These are phyloP conservation scores for Batillaria attramentaria DNA, from an alignment of 1,140 invertebrate genomes.

Conservation along the genomic window DNA sequence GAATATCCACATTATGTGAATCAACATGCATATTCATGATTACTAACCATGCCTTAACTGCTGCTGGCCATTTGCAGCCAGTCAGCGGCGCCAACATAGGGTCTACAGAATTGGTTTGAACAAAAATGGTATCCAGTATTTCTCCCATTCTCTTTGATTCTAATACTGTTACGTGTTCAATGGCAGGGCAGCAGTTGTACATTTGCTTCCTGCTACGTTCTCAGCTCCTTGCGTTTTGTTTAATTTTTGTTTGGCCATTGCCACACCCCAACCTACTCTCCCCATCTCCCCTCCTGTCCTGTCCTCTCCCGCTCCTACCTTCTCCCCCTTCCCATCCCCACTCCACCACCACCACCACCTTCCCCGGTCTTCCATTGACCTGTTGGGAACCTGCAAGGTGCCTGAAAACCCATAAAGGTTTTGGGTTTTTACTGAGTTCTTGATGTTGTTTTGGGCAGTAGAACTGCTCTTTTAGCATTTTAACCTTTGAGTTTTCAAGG, in stretches of 20 bases:
- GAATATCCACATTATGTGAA: too few species aligned
- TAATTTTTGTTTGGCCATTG: background rate
- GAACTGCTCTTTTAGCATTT: too few species aligned
- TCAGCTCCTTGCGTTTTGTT: conserved; percentile 3
- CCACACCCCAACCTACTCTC: background rate
- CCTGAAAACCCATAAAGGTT: too few species aligned
- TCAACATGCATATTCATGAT: background rate
- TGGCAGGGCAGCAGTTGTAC: too few species aligned
- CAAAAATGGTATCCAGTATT: conserved; percentile 1
- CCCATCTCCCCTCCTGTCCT: background rate
- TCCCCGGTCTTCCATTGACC: too few species aligned
- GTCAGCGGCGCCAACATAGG: conserved; percentile 15
- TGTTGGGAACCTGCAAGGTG: too few species aligned
- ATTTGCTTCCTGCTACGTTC: too few species aligned
- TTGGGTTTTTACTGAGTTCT: too few species aligned
- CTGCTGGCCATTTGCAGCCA: conserved; percentile 17
- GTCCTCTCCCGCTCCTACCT: background rate
- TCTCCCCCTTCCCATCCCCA: background rate
- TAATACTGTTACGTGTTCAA: too few species aligned
- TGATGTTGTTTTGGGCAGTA: too few species aligned
- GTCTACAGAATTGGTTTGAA: conserved; percentile 17
- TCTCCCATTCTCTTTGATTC: background rate
- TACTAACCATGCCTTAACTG: background rate
- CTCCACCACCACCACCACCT: background rate
- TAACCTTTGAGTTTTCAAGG: too few species aligned